These are phyloP conservation scores for Cyclopterus lumpus DNA, from an alignment of 2,797 vertebrate species.

Conservation along the genomic window DNA sequence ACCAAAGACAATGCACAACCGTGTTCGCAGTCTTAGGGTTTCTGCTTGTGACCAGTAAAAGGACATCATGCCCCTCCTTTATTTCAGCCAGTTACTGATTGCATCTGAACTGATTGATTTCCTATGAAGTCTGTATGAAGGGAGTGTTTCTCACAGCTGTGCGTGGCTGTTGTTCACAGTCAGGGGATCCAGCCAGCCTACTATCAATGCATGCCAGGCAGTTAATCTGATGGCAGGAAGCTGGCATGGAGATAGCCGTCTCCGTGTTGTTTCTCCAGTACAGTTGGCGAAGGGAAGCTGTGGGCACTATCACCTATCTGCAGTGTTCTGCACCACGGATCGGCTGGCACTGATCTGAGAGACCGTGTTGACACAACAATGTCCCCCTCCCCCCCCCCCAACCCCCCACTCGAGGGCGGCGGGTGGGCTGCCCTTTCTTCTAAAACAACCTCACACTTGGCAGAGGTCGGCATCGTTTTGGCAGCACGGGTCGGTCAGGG, in stretches of 20 bases:
- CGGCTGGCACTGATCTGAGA: constrained; percentile 43
- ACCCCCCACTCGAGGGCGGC: neutral
- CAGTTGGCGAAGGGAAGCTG: constrained; percentile 52
- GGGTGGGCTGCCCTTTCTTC: constrained; percentile 34
- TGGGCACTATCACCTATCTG: constrained; percentile 32
- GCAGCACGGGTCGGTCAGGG: constrained; percentile 39
- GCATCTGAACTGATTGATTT: constrained; percentile 17
- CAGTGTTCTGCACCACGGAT: constrained; percentile 11
- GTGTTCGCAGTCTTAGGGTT: neutral
- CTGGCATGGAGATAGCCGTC: constrained; percentile 37
- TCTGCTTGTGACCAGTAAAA: neutral
- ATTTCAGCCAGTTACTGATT: neutral
- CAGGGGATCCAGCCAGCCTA: constrained; percentile 1
- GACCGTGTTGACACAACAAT: constrained; percentile 70
- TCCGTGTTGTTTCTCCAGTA: constrained; percentile 56
- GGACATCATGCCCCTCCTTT: neutral
- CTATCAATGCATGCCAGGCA: constrained; percentile 26
- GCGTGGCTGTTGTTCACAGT: constrained; percentile 1
- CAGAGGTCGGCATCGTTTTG: constrained; percentile 66
- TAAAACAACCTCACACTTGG: constrained; percentile 68
- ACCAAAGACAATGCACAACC: neutral
- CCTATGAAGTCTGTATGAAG: neutral
- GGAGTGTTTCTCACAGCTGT: constrained; percentile 23
- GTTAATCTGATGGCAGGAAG: constrained; percentile 62
- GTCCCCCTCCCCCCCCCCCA: constrained; percentile 35